Percentiles rank a stretch among this genome's conserved stretches.
These are phyloP conservation scores for Entelurus aequoreus DNA, from an alignment of 2,113 vertebrate genomes.

Conservation along the genomic window DNA sequence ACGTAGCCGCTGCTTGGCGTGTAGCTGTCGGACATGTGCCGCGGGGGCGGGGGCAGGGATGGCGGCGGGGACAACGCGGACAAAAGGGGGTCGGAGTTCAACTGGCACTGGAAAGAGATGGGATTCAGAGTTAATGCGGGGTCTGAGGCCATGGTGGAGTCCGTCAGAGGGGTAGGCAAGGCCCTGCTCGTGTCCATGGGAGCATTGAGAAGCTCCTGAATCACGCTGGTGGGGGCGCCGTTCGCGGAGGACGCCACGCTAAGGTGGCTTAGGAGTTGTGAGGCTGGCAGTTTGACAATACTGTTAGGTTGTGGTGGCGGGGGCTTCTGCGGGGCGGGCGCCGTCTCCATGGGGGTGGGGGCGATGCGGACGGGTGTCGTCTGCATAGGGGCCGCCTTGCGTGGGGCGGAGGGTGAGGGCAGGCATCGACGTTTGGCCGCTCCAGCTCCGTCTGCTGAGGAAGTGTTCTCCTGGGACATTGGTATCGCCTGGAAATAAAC, in stretches of 20 bases:
- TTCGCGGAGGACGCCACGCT: not conserved
- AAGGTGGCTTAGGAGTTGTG: constrained; percentile 32
- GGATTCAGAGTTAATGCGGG: constrained; percentile 46
- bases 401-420: constrained; percentile 38
- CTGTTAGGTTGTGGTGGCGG: constrained; percentile 27
- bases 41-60: constrained; percentile 31
- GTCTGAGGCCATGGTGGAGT: constrained; percentile 35
- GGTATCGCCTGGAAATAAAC: constrained; percentile 71
- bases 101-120: constrained; percentile 60
- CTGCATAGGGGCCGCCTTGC: not conserved
- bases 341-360: constrained; percentile 9
- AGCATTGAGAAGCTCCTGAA: constrained; percentile 27
- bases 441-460: constrained; percentile 73
- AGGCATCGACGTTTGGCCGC: constrained; percentile 85
- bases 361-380: constrained; percentile 11
- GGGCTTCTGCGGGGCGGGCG: not conserved
- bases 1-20: constrained; percentile 69
- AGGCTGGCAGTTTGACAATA: constrained; percentile 29
- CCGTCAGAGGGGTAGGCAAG: constrained; percentile 20
- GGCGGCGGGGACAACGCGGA: constrained; percentile 25
- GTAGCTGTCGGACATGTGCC: constrained; percentile 51
- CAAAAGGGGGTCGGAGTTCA: constrained; percentile 59
- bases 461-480: constrained; percentile 61
- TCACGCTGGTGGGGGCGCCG: not conserved
- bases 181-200: constrained; percentile 42